Conservation (phyloP, 1,140 invertebrate genomes). For the Helicorthomorpha holstii region DNA sequence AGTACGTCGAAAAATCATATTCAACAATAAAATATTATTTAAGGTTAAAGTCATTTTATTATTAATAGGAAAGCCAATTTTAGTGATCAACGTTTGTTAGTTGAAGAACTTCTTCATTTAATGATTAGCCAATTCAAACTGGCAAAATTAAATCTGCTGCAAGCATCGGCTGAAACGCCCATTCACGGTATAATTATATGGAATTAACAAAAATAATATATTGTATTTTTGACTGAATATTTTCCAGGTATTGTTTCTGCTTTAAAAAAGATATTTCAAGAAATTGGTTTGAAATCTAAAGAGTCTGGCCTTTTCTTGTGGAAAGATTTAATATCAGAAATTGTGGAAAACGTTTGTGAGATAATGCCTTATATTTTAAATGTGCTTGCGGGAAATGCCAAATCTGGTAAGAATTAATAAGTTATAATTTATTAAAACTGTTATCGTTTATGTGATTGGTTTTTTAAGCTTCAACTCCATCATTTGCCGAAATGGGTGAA, state of each 20-base stretch:
- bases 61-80: neutral
- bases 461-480: constrained; percentile 32
- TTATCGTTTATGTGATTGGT: constrained; percentile 9
- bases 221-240: neutral
- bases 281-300: constrained; percentile 2
- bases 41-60: neutral
- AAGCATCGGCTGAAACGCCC: neutral
- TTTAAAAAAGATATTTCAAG: neutral
- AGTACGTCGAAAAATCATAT: neutral
- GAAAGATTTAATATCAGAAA: neutral
- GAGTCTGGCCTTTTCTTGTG: too few relatives aligned
- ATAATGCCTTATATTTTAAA: neutral
- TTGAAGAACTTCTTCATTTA: neutral
- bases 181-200: neutral
- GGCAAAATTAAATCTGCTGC: neutral
- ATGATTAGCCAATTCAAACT: neutral
- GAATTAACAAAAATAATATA: neutral
- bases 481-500: constrained; percentile 39
- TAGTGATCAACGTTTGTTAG: neutral
- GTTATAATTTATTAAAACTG: neutral
- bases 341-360: neutral
- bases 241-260: neutral
- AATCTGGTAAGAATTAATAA: neutral
- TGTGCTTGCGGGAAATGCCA: neutral
- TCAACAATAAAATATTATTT: neutral